Conservation (phyloP, 2,797 vertebrate species). For the Pipistrellus pygmaeus region DNA sequence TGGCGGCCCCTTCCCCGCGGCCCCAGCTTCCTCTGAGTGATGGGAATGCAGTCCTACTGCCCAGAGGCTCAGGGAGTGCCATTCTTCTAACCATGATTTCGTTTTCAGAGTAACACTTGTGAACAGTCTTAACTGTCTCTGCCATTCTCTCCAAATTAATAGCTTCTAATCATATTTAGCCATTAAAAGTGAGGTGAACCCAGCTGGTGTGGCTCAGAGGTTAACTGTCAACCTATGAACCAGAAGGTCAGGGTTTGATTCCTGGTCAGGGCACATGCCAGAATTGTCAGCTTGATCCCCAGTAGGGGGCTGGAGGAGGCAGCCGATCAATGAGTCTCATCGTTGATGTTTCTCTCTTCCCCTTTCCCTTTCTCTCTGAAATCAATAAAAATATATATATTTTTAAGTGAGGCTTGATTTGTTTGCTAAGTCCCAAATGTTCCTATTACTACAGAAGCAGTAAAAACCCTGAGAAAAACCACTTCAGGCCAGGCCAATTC, state of each 20-base stretch:
- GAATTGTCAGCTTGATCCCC: too few relatives aligned
- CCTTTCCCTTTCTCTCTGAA: too few relatives aligned
- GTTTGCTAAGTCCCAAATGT: background rate
- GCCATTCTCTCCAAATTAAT: slow-evolving; percentile 48
- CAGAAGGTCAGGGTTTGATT: too few relatives aligned
- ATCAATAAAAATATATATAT: too few relatives aligned
- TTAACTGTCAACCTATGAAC: too few relatives aligned
- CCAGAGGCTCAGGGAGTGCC: background rate
- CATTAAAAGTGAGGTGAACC: background rate
- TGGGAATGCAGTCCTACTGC: background rate
- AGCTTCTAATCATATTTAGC: slow-evolving; percentile 49
- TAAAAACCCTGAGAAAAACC: background rate
- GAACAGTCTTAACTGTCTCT: background rate
- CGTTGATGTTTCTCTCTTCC: too few relatives aligned
- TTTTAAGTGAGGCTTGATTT: background rate
- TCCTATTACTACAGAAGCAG: background rate
- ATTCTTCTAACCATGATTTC: background rate
- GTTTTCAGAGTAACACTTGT: slow-evolving; percentile 18
- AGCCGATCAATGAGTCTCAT: too few relatives aligned
- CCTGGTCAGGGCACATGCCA: too few relatives aligned
- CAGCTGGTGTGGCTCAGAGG: too few relatives aligned
- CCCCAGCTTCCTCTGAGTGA: background rate
- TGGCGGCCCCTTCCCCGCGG: background rate
- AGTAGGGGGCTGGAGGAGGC: too few relatives aligned
- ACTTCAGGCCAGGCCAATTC: background rate